Evolutionary conservation across 2,888 invertebrate genomes (phyloP), one percentile per base, ranked within the genome.

Genomic region (Agrochola lota): DNA sequence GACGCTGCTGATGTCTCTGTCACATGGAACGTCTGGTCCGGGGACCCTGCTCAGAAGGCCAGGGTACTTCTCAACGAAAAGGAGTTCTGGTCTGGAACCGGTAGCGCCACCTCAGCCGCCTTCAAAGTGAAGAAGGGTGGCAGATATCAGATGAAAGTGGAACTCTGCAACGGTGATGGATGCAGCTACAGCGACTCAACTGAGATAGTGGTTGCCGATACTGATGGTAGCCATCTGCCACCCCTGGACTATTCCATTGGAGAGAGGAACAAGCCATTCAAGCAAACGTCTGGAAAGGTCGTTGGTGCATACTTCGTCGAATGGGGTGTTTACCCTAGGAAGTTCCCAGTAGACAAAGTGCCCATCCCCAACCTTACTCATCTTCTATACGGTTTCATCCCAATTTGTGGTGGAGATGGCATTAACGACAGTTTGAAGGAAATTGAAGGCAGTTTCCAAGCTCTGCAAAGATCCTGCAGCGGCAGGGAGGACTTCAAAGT

Each of bases 361-460:
- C 96, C 96, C 3, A 91, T 96, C 40, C 96, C 96, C 0, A 96
- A 96, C 81, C 88, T 96, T 23, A 96, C 96, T 20, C 96, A 96
- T 91, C 91, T 96, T 74, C 87, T 96, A 5, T 96, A 96, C 78
- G 96, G 96, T 68, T 96, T 96, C 82, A 96, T 96, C 71, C 96
- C 96, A 66, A 96, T 96, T 74, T 96, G 96, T 74, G 96, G 96
- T 35, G 96, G 96, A 70, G 96, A 96, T 77, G 96, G 96, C 68
- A 96, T 96, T 83, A 96, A 96, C 75, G 96, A 96, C 93, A 96
- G 96, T 89, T 94, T 96, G 84, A 96, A 96, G 73, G 96, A 96
- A 90, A 96, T 96, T 8, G 96, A 96, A 89, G 96, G 96, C 74
- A 96, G 96, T 89, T 96, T 96, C 90, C 96, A 95, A 92, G 96